Evolutionary conservation across 2,888 invertebrate species (phyloP).

Genomic region (Chrysolina americana): DNA sequence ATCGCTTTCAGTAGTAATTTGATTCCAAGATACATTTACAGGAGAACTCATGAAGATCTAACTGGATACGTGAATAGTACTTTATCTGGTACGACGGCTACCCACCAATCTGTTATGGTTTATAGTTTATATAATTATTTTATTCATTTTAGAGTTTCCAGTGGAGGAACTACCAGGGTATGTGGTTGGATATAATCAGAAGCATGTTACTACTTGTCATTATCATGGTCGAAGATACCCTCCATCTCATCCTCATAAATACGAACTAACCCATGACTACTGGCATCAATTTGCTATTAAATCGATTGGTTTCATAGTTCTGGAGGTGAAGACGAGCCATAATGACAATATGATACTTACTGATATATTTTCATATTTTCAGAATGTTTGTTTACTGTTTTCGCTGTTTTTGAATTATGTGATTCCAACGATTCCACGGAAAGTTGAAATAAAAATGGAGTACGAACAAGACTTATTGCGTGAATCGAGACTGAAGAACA

Average conservation of each 20-base stretch:
- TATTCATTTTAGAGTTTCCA: slow-evolving; percentile 53
- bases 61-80: slow-evolving; percentile 52
- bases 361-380: neutral
- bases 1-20: slow-evolving; percentile 57
- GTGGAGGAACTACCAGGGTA: slow-evolving; percentile 51
- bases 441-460: slow-evolving; percentile 38
- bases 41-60: slow-evolving; percentile 29
- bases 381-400: slow-evolving; percentile 37
- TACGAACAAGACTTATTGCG: slow-evolving; percentile 42
- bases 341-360: neutral
- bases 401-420: slow-evolving; percentile 34
- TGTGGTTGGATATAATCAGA: neutral
- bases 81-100: slow-evolving; percentile 51
- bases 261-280: slow-evolving; percentile 69
- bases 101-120: neutral
- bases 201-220: slow-evolving; percentile 60
- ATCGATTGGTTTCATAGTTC: slow-evolving; percentile 74
- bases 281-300: slow-evolving; percentile 74
- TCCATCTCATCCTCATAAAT: slow-evolving; percentile 59
- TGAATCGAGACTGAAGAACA: slow-evolving; percentile 25
- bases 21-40: slow-evolving; percentile 53
- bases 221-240: slow-evolving; percentile 67
- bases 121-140: neutral
- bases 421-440: slow-evolving; percentile 36
- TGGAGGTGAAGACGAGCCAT: slow-evolving; percentile 71